A percentile compares a stretch with the other conserved stretches of the same genome.
These are phyloP conservation scores for Osmoderma eremita DNA, from an alignment of 2,888 invertebrate species.

Conservation along the genomic window DNA sequence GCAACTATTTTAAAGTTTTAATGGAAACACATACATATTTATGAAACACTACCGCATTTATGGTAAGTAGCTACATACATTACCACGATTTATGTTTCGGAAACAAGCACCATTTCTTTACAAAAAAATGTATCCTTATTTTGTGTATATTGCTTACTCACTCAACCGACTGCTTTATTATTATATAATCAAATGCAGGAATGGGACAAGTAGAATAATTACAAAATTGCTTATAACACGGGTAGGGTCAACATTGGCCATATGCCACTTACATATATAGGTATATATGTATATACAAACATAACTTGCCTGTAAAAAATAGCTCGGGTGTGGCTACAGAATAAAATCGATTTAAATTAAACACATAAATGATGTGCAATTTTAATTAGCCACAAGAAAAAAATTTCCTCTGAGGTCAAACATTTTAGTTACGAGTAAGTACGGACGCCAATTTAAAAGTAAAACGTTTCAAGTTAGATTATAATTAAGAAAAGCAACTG, in stretches of 20 bases:
- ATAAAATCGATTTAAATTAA: constrained; percentile 37
- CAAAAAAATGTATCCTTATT: not conserved
- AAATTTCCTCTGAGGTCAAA: too few species aligned
- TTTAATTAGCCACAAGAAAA: constrained; percentile 2
- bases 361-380: constrained; percentile 13
- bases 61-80: too few species aligned
- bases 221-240: constrained; percentile 5
- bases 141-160: too few species aligned
- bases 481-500: too few species aligned
- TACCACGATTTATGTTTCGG: constrained; percentile 2
- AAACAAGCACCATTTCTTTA: not conserved
- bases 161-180: not conserved
- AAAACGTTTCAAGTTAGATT: too few species aligned
- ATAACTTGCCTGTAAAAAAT: constrained; percentile 10
- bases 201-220: not conserved
- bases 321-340: constrained; percentile 30
- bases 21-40: too few species aligned
- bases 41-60: too few species aligned
- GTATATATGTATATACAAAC: not conserved
- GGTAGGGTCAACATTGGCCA: not conserved
- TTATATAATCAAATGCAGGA: not conserved
- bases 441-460: too few species aligned
- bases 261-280: constrained; percentile 14
- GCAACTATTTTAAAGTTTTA: too few species aligned
- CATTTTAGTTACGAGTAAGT: too few species aligned